phyloP scores from a whole-genome alignment of 2,113 vertebrate genomes.

The Emydura subglobosa region DNA sequence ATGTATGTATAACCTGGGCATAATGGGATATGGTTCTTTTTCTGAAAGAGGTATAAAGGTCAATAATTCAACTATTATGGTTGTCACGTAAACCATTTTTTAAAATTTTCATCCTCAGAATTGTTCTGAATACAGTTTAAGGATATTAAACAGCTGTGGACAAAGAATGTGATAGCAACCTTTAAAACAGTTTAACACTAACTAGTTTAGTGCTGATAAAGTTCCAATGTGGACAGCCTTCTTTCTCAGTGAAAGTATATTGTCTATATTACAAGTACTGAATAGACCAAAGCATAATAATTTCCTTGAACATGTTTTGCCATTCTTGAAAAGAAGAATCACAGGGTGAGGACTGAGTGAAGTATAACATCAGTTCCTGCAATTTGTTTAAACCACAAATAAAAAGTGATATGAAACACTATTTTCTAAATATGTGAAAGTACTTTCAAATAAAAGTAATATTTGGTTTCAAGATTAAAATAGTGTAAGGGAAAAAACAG shows the following conservation, averaged over 20 bases:
- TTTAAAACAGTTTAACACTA: constrained; percentile 51
- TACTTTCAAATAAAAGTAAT: constrained; percentile 31
- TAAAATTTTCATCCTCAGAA: constrained; percentile 26
- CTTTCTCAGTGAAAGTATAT: constrained; percentile 34
- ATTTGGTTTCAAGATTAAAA: constrained; percentile 33
- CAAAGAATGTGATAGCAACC: constrained; percentile 7
- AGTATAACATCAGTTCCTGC: constrained; percentile 15
- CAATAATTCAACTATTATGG: not conserved
- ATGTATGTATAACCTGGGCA: not conserved
- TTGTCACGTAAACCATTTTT: constrained; percentile 33
- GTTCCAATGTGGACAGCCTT: constrained; percentile 52
- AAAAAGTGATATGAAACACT: constrained; percentile 29
- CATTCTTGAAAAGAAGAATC: constrained; percentile 65
- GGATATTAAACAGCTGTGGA: constrained; percentile 62
- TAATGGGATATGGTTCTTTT: not conserved
- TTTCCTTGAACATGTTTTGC: constrained; percentile 75
- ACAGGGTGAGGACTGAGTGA: constrained; percentile 27
- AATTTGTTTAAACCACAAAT: constrained; percentile 16
- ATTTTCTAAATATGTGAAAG: constrained; percentile 42
- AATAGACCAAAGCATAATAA: constrained; percentile 61
- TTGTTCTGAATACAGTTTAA: constrained; percentile 58
- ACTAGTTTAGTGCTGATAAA: constrained; percentile 41
- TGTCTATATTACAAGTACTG: constrained; percentile 36
- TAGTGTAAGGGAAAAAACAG: constrained; percentile 64
- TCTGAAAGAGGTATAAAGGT: not conserved